phyloP scores from a whole-genome alignment of 2,888 invertebrate species.

The Agrotis puta region DNA sequence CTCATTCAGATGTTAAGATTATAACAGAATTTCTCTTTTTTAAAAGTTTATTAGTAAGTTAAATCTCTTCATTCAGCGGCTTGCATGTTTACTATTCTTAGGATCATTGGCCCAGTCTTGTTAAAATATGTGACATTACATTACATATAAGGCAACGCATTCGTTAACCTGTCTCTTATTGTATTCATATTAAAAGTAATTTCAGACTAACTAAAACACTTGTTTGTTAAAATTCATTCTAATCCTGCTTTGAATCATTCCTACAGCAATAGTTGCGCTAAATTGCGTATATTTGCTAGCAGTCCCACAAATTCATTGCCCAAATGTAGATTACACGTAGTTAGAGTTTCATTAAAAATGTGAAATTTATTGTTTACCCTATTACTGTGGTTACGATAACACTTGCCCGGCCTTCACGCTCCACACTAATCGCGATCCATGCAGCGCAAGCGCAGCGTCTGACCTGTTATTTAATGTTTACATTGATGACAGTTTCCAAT shows the following conservation, averaged over 20 bases:
- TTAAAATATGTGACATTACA: background rate
- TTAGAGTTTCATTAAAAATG: slow-evolving; percentile 48
- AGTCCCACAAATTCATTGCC: background rate
- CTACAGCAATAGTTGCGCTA: background rate
- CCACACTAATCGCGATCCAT: slow-evolving; percentile 79
- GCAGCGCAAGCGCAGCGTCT: slow-evolving; percentile 70
- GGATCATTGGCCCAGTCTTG: background rate
- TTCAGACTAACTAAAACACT: background rate
- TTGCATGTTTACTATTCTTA: background rate
- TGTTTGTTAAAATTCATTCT: background rate
- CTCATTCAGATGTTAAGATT: slow-evolving; percentile 28
- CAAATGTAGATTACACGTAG: slow-evolving; percentile 26
- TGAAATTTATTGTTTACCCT: slow-evolving; percentile 74
- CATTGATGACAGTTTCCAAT: slow-evolving; percentile 64
- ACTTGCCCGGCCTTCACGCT: slow-evolving; percentile 82
- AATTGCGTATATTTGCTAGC: background rate
- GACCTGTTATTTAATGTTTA: slow-evolving; percentile 76
- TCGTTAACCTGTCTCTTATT: no score
- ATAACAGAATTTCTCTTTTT: slow-evolving; percentile 10
- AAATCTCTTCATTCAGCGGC: background rate
- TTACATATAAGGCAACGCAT: background rate
- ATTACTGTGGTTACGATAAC: slow-evolving; percentile 76
- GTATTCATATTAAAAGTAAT: background rate
- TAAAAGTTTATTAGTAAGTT: background rate
- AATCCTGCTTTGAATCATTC: slow-evolving; percentile 1